A percentile compares a stretch with the other conserved stretches of the same genome.
Conservation (phyloP, 2,113 vertebrate genomes). For the Laticauda colubrina region DNA sequence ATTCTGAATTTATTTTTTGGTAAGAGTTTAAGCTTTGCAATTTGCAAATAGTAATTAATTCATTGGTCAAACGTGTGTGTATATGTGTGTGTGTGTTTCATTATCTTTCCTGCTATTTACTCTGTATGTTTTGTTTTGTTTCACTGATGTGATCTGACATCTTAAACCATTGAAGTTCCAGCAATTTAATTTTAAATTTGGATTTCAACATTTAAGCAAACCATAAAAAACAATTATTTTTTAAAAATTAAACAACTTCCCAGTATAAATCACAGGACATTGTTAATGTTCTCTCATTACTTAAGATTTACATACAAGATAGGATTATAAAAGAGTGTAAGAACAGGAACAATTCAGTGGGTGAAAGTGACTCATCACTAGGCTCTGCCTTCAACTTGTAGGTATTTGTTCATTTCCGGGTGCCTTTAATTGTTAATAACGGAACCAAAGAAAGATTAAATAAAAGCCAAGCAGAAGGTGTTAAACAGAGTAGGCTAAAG, state of each 20-base stretch:
- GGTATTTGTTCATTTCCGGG: slow-evolving; percentile 39
- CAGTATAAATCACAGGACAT: not conserved
- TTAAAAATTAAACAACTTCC: not conserved
- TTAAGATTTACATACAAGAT: not conserved
- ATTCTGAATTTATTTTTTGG: too few relatives aligned
- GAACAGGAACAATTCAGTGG: slow-evolving; percentile 1
- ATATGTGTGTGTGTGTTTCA: not conserved
- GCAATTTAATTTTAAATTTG: not conserved
- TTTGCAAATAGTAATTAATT: not conserved
- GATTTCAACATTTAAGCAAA: not conserved
- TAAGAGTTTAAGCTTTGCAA: not conserved
- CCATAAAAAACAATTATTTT: not conserved
- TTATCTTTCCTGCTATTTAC: not conserved
- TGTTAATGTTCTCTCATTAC: not conserved
- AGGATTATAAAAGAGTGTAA: not conserved
- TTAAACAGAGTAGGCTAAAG: not conserved
- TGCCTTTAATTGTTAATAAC: not conserved
- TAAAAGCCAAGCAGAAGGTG: slow-evolving; percentile 21
- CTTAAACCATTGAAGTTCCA: not conserved
- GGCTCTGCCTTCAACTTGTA: slow-evolving; percentile 11
- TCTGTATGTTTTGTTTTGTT: not conserved
- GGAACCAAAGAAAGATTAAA: not conserved
- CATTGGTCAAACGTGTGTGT: not conserved
- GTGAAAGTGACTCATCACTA: not conserved
- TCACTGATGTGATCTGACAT: not conserved